Evolutionary conservation across 2,888 invertebrate species (phyloP).

Genomic region (Trichacis sp.): DNA sequence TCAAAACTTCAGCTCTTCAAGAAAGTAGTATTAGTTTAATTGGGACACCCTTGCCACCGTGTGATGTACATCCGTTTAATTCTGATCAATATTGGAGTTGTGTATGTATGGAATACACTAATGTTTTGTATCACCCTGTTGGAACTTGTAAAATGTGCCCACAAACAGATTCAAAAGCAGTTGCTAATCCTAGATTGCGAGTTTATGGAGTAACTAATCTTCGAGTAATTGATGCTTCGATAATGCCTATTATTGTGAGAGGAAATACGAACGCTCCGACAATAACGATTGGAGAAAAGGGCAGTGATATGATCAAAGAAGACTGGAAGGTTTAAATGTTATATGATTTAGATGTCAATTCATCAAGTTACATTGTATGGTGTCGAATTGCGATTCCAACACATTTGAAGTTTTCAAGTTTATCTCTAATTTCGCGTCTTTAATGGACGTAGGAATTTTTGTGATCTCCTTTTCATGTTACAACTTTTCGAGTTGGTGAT

Average conservation of each 20-base stretch:
- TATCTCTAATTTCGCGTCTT: too few species aligned
- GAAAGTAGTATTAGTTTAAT: constrained; percentile 81
- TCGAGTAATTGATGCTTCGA: constrained; percentile 78
- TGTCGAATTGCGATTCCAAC: too few species aligned
- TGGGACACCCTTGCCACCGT: constrained; percentile 82
- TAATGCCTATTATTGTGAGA: constrained; percentile 75
- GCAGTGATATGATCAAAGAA: constrained; percentile 80
- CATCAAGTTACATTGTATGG: too few species aligned
- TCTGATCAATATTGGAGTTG: too few species aligned
- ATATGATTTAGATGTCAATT: too few species aligned
- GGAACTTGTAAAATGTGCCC: constrained; percentile 89
- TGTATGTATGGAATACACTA: constrained; percentile 77
- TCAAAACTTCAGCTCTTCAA: too few species aligned
- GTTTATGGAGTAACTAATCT: too few species aligned
- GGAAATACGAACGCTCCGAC: constrained; percentile 71
- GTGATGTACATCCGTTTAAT: constrained; percentile 77
- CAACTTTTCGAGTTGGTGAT: too few species aligned
- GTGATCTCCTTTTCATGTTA: too few species aligned
- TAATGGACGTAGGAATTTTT: too few species aligned
- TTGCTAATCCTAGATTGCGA: constrained; percentile 83
- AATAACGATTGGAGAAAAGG: constrained; percentile 73
- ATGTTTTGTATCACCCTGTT: constrained; percentile 83
- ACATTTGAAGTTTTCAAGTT: too few species aligned
- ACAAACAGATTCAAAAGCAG: constrained; percentile 77
- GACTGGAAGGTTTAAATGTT: too few species aligned